Evolutionary conservation across 2,888 invertebrate genomes (phyloP).

Genomic region (Ramazzottius varieornatus): DNA sequence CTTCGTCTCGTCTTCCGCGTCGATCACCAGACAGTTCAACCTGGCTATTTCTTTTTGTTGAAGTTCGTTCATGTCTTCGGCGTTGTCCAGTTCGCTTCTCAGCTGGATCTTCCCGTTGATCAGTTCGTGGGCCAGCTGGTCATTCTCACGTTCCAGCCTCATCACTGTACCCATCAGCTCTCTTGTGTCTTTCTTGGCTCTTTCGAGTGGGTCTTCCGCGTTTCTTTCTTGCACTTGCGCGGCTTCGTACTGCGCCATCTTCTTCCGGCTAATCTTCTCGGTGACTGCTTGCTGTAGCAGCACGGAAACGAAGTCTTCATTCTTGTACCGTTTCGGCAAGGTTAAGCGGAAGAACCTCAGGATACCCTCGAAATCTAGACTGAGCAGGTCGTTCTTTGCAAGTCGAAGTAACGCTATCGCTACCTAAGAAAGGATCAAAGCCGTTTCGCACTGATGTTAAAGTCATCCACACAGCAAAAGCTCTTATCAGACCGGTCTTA

Average conservation of each 20-base stretch:
- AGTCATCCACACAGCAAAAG: too few relatives aligned
- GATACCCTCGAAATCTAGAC: constrained; percentile 84
- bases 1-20: constrained; percentile 44
- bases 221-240: constrained; percentile 38
- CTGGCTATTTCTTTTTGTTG: neutral
- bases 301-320: constrained; percentile 59
- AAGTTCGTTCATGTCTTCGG: constrained; percentile 14
- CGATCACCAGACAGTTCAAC: constrained; percentile 27
- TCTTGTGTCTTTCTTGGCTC: constrained; percentile 26
- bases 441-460: too few relatives aligned
- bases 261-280: constrained; percentile 40
- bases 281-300: constrained; percentile 68
- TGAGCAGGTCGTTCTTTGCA: constrained; percentile 63
- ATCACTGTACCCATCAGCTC: constrained; percentile 28
- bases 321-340: constrained; percentile 79
- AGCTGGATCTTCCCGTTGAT: constrained; percentile 31
- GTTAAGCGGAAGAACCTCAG: constrained; percentile 91
- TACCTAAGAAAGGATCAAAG: neutral
- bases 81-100: constrained; percentile 24
- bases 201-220: constrained; percentile 27
- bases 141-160: constrained; percentile 33
- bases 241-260: constrained; percentile 73
- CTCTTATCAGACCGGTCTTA: too few relatives aligned
- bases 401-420: constrained; percentile 23
- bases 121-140: constrained; percentile 32